A percentile compares a stretch with the other conserved stretches of the same genome.
Conservation (phyloP, 2,888 invertebrate species). For the Sarcophaga carnaria region DNA sequence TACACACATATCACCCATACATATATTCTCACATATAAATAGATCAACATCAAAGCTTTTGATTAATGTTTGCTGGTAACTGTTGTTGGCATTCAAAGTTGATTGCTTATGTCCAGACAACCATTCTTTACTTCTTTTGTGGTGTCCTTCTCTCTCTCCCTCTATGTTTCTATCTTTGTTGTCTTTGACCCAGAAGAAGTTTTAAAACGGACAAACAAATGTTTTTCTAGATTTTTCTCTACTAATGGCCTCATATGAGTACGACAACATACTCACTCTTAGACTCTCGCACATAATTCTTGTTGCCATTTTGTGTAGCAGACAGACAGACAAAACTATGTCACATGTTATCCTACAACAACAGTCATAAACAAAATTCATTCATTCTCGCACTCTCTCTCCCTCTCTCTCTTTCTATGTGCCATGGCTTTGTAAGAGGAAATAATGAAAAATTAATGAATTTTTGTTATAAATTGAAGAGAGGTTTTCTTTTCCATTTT, state of each 20-base stretch:
- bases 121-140: slow-evolving; percentile 11
- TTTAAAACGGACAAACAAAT: slow-evolving; percentile 27
- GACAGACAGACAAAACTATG: not conserved
- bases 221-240: slow-evolving; percentile 22
- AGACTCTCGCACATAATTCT: not conserved
- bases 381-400: too few relatives aligned
- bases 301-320: slow-evolving; percentile 10
- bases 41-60: slow-evolving; percentile 44
- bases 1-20: not conserved
- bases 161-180: not conserved
- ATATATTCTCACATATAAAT: slow-evolving; percentile 25
- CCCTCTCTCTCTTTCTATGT: not conserved
- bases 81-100: slow-evolving; percentile 65
- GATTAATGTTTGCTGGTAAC: slow-evolving; percentile 65
- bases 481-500: not conserved
- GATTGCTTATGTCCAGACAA: slow-evolving; percentile 63
- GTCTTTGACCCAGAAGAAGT: slow-evolving; percentile 8
- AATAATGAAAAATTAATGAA: slow-evolving; percentile 65
- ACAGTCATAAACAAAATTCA: not conserved
- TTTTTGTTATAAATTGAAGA: slow-evolving; percentile 42
- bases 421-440: not conserved
- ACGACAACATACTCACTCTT: not conserved
- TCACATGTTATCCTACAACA: not conserved
- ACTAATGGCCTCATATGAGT: slow-evolving; percentile 1
- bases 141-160: not conserved